Base-by-base conservation (phyloP, 1,140 invertebrate species). In the Eurytemora carolleeae region DNA sequence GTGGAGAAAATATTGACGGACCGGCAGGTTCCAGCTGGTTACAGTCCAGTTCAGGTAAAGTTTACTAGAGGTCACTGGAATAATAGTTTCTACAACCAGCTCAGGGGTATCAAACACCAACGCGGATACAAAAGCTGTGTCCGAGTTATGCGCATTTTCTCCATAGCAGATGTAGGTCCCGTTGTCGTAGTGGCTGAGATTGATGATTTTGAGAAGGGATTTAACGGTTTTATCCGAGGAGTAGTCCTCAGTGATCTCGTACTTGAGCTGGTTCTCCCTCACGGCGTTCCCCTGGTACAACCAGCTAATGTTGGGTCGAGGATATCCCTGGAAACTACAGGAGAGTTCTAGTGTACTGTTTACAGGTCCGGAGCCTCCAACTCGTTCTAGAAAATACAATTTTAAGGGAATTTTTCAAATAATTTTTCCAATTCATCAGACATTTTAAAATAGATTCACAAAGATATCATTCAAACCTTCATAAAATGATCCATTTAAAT, bases 21-120 rank as follows among this genome's bases (percentile, higher is more conserved):
- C 76, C 0, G 80, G 79, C 53, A 79, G 78, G 69, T 88, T 87
- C 63, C 83, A 84, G 63, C 84, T 78, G 58, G 81, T 78, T 0
- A 86, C 73, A 0, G 85, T 87, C 85, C 85, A 89, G 70, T 87
- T 87, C 0, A 87, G 67, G 69, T 79, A 89, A 55, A 89, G 80
- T 70, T 81, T 80, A 16, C 76, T 75, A 16, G 78, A 77, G 22
- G 82, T 84, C 3, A 88, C 82, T 0, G 83, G 78, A 70, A 84
- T 85, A 1, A 84, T 79, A 58, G 79, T 80, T 68, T 85, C 81
- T 61, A 87, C 79, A 57, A 74, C 76, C 0, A 87, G 76, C 68
- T 80, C 77, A 1, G 86, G 85, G 64, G 77, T 76, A 65, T 84
- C 82, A 66, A 80, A 74, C 1, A 85, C 60, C 17, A 22, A n/a